These are phyloP conservation scores for Cremastinae sp. DNA, from an alignment of 2,888 invertebrate genomes.

Conservation along the genomic window DNA sequence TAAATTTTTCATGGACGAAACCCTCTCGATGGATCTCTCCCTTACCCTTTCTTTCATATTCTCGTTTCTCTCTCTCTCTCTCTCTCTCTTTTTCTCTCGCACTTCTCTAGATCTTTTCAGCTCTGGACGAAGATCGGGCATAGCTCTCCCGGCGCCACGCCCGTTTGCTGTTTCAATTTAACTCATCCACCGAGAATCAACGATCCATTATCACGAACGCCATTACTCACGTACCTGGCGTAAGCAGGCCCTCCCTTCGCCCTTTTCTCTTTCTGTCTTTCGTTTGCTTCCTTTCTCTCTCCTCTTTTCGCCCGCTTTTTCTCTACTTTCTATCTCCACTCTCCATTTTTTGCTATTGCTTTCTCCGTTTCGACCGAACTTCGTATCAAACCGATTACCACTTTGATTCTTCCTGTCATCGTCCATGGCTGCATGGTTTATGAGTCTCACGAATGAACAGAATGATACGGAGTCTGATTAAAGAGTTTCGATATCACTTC, in stretches of 20 bases:
- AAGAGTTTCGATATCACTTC: no score
- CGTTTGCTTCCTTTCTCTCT: constrained; percentile 21
- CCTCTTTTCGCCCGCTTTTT: constrained; percentile 29
- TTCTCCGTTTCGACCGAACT: not conserved
- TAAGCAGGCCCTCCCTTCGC: constrained; percentile 57
- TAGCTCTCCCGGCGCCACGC: constrained; percentile 60
- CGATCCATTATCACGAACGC: constrained; percentile 66
- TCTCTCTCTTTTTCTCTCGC: constrained; percentile 7
- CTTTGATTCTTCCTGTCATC: no score
- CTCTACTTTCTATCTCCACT: not conserved
- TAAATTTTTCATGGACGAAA: constrained; percentile 3
- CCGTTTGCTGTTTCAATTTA: constrained; percentile 66
- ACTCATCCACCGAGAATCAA: constrained; percentile 64
- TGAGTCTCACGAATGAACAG: no score
- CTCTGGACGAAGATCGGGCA: constrained; percentile 24
- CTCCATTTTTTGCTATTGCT: not conserved
- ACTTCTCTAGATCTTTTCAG: constrained; percentile 24
- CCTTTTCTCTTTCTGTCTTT: not conserved
- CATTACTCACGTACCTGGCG: constrained; percentile 65
- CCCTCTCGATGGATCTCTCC: not conserved
- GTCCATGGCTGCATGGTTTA: no score
- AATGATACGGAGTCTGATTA: no score
- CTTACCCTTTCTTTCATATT: not conserved
- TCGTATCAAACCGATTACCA: no score
- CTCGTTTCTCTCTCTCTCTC: constrained; percentile 19